Conservation (phyloP, 2,113 vertebrate genomes). For the Corythornis cristatus region DNA sequence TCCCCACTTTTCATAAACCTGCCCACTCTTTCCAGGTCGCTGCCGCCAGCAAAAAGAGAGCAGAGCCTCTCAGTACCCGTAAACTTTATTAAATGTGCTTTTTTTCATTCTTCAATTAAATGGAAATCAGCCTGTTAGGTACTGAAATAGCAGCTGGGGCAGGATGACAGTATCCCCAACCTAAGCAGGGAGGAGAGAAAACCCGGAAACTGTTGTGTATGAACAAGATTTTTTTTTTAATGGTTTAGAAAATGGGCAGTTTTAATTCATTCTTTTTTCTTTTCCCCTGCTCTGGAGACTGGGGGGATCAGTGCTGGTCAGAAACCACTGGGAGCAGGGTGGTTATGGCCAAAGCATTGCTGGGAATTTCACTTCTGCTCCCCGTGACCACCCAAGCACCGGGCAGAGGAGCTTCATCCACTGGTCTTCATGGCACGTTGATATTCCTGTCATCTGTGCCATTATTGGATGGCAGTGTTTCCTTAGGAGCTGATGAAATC, state of each 20-base stretch:
- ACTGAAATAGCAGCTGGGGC: conserved; percentile 65
- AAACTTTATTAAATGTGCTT: conserved; percentile 78
- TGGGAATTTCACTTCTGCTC: background rate
- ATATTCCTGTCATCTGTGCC: background rate
- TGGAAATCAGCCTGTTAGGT: conserved; percentile 43
- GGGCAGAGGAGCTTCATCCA: background rate
- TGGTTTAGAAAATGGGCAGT: background rate
- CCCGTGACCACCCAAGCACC: background rate
- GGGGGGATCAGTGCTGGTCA: background rate
- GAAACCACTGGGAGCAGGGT: background rate
- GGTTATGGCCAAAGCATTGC: background rate
- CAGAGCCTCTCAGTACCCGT: conserved; percentile 65
- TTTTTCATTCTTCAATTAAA: conserved; percentile 65
- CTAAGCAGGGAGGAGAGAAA: conserved; percentile 33
- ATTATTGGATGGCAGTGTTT: background rate
- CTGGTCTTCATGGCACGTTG: background rate
- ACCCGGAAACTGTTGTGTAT: background rate
- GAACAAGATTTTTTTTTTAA: background rate
- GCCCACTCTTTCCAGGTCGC: background rate
- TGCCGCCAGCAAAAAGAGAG: conserved; percentile 54
- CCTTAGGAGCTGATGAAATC: background rate
- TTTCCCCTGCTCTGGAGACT: background rate
- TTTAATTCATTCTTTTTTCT: background rate
- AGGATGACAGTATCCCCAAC: conserved; percentile 31
- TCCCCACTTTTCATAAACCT: background rate